Conservation (phyloP, 2,113 vertebrate species). For the Pongo pygmaeus region DNA sequence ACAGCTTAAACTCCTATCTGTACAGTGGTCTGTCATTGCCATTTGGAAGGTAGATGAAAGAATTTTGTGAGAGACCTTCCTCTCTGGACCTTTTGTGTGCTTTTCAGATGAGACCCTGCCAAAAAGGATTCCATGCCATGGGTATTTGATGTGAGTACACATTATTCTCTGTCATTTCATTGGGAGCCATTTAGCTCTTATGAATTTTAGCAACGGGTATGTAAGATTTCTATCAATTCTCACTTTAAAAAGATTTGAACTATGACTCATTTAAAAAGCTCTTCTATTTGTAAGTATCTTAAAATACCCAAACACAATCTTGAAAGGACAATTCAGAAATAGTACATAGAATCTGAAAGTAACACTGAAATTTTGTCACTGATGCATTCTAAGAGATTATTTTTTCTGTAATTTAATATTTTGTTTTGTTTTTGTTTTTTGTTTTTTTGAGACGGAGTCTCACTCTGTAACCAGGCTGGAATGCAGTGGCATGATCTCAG, state of each 20-base stretch:
- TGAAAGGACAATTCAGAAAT: constrained; percentile 38
- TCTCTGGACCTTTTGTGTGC: neutral
- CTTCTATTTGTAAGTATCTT: constrained; percentile 19
- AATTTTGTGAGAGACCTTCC: neutral
- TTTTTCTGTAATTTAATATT: neutral
- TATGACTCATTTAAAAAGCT: constrained; percentile 17
- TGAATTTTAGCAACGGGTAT: constrained; percentile 20
- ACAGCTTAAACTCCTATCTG: neutral
- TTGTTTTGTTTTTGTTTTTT: no score
- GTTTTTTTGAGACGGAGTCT: no score
- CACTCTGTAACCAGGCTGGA: no score
- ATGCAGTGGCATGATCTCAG: no score
- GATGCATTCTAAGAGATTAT: neutral
- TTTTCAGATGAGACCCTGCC: neutral
- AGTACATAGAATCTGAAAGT: constrained; percentile 19
- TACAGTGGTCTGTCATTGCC: neutral
- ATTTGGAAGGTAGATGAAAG: neutral
- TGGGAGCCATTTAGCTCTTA: neutral
- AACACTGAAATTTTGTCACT: neutral
- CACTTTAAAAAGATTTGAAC: constrained; percentile 32
- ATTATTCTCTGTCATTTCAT: neutral
- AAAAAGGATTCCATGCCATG: neutral
- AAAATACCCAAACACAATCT: constrained; percentile 37
- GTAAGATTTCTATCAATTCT: constrained; percentile 16
- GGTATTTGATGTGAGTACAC: neutral